Conservation (phyloP, 1,140 invertebrate species). For the Lamellibrachia luymesi region DNA sequence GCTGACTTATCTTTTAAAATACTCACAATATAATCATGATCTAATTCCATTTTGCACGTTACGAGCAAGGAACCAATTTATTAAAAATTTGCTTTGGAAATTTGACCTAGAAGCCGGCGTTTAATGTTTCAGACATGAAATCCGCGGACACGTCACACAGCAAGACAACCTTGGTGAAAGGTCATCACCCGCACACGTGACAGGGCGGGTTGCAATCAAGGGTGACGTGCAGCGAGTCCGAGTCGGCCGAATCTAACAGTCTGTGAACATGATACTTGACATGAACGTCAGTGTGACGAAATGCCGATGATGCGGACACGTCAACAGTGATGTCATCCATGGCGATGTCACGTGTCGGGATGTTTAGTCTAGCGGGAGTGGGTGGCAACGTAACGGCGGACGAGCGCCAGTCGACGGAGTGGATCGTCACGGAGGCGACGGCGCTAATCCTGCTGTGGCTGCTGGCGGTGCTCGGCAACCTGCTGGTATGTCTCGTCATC, state of each 20-base stretch:
- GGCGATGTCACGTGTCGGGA: background rate
- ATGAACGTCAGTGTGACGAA: background rate
- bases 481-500: slow-evolving; percentile 46
- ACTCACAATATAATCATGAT: too few relatives aligned
- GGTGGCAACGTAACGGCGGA: background rate
- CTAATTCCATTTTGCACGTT: too few relatives aligned
- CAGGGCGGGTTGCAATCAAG: background rate
- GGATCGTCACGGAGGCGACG: slow-evolving; percentile 31
- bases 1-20: too few relatives aligned
- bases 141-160: background rate
- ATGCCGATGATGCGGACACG: background rate
- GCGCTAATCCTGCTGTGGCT: slow-evolving; percentile 35
- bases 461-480: slow-evolving; percentile 38
- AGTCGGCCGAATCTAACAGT: too few relatives aligned
- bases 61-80: too few relatives aligned
- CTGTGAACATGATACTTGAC: background rate
- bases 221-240: background rate
- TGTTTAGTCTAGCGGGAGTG: background rate
- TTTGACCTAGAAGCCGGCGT: background rate
- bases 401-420: background rate
- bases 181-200: background rate
- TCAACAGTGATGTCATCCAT: background rate
- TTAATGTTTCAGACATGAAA: background rate
- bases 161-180: background rate
- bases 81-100: too few relatives aligned